Evolutionary conservation across 2,888 invertebrate species (phyloP), one percentile per base, ranked within the genome.

Genomic region (Euphydryas editha): DNA sequence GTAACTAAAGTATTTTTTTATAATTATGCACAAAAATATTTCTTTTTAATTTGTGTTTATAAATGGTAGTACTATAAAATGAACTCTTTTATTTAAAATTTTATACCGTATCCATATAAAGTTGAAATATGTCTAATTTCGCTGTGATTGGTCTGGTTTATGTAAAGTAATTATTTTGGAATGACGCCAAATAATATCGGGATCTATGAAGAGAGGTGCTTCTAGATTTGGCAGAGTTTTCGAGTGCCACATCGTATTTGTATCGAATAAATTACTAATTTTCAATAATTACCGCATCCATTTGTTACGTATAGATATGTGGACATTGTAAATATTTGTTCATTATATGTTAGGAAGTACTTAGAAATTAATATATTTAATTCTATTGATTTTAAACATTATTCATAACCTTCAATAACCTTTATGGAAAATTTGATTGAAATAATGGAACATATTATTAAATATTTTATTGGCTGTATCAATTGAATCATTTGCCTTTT

Each of bases 91-190:
- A n/a, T 47, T 59, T 39, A 36, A 17, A 24, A 30, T 39, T 44
- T 60, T 69, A 67, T 76, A 65, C 81, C 83, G 46, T 69, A 83
- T 85, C 81, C 74, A 72, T 55, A 15, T 37, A 47, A 30, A 42
- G 30, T 56, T 46, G 49, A 46, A 59, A 47, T 39, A 65, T 64
- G 73, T 47, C 62, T 59, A 69, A 70, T 68, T 66, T 56, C 55
- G 61, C 71, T 63, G 70, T 73, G 72, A 79, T 76, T 78, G 79
- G 78, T 76, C 80, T 80, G 83, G 84, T 83, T 85, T 86, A 85
- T 83, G 86, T 88, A 85, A 88, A 89, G 89, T 90, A 89, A 90
- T 90, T 89, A 90, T 89, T 87, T 88, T 90, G 90, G 89, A 85
- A 76, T 78, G 73, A 76, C 74, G 89, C 90, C 90, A 90, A 89